Evolutionary conservation across 2,113 vertebrate genomes (phyloP), one percentile per base, ranked within the genome.

Genomic region (Ailuropoda melanoleuca): DNA sequence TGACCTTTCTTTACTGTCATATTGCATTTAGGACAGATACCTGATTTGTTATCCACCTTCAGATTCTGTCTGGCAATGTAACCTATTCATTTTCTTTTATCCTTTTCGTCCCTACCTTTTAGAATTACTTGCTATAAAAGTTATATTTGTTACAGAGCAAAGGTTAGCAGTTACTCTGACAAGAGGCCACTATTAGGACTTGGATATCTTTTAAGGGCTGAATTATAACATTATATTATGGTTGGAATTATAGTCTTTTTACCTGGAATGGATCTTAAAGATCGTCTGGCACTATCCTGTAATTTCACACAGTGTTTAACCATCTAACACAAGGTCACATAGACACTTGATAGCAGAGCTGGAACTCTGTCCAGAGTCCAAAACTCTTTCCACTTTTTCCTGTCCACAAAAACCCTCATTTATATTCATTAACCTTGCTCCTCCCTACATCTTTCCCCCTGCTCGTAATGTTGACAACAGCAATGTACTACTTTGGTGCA

Each of bases 171-270:
- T 97, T 93, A 96, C 19, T 90, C 18, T 80, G 29, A 84, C 56
- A 80, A 77, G 50, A 93, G n/a, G 80, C 53, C 84, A 94, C 75
- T 93, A n/a, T 97, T 95, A 92, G 68, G 70, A 85, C 34, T 58
- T 84, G 26, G 34, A 60, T 96, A 9, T 92, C 68, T 88, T 93
- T 82, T 50, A 94, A 95, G 23, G 68, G 6, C 68, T 96, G 58
- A 96, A 90, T 97, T 97, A 88, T 70, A 90, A 84, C 87, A 95
- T 84, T 93, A 62, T 60, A 78, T 94, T 81, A 60, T 55, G n/a
- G 11, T 60, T 92, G 53, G 31, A 92, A 97, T 97, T 95, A 94
- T 11, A 97, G 72, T 95, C 39, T 92, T 97, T 92, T 90, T 72
- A 93, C 56, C 31, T 96, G 46, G 9, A 75, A 92, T 83, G 53